Base-by-base conservation (phyloP, 2,888 invertebrate genomes). In the Phorcus lineatus region DNA sequence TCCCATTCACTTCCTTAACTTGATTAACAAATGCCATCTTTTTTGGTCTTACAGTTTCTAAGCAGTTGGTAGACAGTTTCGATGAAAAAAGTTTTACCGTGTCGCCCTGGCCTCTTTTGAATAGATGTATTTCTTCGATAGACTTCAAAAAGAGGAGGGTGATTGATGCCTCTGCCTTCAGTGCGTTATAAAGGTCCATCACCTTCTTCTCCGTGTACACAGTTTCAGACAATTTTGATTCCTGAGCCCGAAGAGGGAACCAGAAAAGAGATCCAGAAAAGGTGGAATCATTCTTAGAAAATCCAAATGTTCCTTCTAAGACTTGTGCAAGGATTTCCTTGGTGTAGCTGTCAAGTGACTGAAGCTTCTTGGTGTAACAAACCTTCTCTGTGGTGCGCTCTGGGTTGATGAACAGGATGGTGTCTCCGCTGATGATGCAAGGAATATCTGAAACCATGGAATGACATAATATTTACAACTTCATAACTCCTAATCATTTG, bases 191-290 rank as follows among this genome's bases (percentile, higher is more conserved):
- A 16, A 91, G 80, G 19, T 86, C 84, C 7, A 79, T 74, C 24
- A 91, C 83, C 70, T 88, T 88, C 11, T 82, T 74, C n/a, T 81
- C 70, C n/a, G 82, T 75, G 78, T 90, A 91, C 13, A 87, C 47
- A 3, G 82, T 88, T 11, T 86, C 83, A 22, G 90, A 91, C 16
- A 91, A 80, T 7, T 84, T 83, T n/a, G 91, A 90, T 19, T 76
- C 47, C 16, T 53, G 74, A 31, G 82, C 78, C 2, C 92, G 84
- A 19, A 92, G 82, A 7, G 91, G 91, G 81, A 92, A 92, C 84
- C 91, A 86, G 79, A 92, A 91, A 55, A 92, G 28, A 9, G 91
- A 91, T 31, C 91, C 91, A 13, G 81, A 19, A 81, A 84, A 91
- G 0, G 82, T 74, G 11, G 89, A 82, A 0, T 82, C 77, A 17